phyloP scores from a whole-genome alignment of 2,113 vertebrate species.

The Tetraodon nigroviridis region DNA sequence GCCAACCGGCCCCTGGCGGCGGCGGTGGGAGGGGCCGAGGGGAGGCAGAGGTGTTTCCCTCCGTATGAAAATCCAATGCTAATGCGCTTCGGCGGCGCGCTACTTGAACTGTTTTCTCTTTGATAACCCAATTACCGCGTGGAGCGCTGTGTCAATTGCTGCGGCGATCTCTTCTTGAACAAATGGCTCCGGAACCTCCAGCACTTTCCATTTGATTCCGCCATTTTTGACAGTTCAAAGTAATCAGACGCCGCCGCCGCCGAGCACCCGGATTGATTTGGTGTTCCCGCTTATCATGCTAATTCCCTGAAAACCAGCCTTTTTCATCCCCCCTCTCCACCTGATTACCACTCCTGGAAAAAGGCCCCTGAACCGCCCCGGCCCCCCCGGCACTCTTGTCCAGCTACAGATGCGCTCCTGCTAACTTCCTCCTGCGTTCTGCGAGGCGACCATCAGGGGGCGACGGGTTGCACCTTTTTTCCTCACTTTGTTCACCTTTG shows the following conservation, averaged over 20 bases:
- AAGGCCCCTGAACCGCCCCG: conserved; percentile 84
- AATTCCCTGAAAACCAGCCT: conserved; percentile 99
- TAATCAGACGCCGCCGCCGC: conserved; percentile 97
- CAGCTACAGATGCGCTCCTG: too few species aligned
- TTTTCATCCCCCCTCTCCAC: conserved; percentile 94
- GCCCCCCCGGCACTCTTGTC: conserved; percentile 19
- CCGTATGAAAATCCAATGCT: conserved; percentile 99
- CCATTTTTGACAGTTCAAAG: conserved; percentile 99
- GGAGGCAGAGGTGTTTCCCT: conserved; percentile 87
- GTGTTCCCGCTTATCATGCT: conserved; percentile 99
- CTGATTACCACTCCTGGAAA: conserved; percentile 88
- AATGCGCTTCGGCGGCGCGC: conserved; percentile 99
- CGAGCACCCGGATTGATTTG: conserved; percentile 99
- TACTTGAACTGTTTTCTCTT: conserved; percentile 99
- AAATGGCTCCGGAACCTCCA: conserved; percentile 99
- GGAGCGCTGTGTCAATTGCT: conserved; percentile 99
- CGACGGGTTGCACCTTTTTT: too few species aligned
- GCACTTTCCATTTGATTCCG: conserved; percentile 99
- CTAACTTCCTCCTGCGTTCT: too few species aligned
- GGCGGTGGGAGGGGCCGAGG: conserved; percentile 71
- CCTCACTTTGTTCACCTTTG: too few species aligned
- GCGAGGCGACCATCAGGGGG: too few species aligned
- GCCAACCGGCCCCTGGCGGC: conserved; percentile 84
- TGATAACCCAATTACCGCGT: conserved; percentile 99
- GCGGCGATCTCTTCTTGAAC: conserved; percentile 99